These are phyloP conservation scores for Meandrina meandrites DNA, from an alignment of 92 coral and sea anemone species.

Conservation along the genomic window DNA sequence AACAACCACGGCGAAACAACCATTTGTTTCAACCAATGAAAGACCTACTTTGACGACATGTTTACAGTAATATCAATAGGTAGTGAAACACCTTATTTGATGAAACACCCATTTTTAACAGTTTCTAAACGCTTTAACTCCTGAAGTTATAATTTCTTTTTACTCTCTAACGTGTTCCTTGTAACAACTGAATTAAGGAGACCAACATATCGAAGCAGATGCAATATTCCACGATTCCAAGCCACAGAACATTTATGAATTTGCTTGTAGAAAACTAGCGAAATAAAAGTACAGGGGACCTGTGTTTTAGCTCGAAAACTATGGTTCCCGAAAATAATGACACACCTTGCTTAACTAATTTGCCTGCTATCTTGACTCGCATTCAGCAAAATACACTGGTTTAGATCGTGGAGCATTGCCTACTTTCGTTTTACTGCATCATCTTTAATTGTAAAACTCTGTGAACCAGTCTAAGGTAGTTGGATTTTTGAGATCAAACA, in stretches of 20 bases:
- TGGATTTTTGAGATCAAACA: neutral
- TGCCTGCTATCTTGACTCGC: neutral
- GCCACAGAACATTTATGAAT: neutral
- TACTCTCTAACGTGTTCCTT: neutral
- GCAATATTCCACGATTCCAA: neutral
- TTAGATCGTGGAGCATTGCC: neutral
- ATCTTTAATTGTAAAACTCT: neutral
- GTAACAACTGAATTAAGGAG: conserved; percentile 1
- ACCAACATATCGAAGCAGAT: neutral
- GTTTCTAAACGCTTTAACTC: no score
- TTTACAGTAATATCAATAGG: no score
- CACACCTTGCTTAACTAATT: neutral
- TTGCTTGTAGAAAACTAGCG: neutral
- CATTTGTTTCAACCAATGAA: no score
- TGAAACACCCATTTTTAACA: no score
- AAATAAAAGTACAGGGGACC: neutral
- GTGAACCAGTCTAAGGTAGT: neutral
- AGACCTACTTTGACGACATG: no score
- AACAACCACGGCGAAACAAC: no score
- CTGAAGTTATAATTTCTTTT: neutral
- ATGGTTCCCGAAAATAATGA: neutral
- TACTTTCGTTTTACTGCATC: neutral
- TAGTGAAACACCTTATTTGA: no score
- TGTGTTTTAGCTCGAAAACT: neutral
- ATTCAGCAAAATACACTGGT: neutral